These are phyloP conservation scores for Hyaena hyaena DNA, from an alignment of 2,113 vertebrate genomes.

Conservation along the genomic window DNA sequence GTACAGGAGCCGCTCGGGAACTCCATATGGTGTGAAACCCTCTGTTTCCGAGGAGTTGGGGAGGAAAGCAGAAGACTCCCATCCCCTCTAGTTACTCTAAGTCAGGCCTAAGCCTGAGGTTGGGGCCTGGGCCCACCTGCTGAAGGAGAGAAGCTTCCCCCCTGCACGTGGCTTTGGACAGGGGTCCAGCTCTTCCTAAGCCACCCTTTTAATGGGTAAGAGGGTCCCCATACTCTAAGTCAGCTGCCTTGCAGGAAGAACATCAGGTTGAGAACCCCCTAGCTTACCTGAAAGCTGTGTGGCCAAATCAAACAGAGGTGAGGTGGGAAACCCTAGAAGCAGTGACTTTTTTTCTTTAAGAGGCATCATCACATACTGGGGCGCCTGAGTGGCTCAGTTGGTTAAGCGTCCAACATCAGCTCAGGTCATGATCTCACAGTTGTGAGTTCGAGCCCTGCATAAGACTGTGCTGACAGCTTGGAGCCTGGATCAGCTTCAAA, in stretches of 20 bases:
- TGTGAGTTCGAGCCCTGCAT: no score
- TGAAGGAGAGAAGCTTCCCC: background rate
- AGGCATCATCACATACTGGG: fast-evolving
- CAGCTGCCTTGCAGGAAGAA: background rate
- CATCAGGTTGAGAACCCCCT: background rate
- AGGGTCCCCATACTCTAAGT: background rate
- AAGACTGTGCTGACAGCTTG: no score
- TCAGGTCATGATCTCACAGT: no score
- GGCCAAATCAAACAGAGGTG: background rate
- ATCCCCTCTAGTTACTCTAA: background rate
- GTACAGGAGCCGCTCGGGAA: background rate
- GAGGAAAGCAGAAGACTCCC: background rate
- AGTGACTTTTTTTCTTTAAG: background rate
- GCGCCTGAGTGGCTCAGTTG: no score
- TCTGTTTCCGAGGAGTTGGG: background rate
- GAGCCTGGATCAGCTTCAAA: no score
- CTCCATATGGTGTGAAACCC: background rate
- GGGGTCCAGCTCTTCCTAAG: background rate
- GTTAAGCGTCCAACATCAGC: no score
- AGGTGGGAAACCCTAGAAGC: background rate
- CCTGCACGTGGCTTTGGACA: background rate
- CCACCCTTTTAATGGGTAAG: background rate
- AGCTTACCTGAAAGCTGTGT: background rate
- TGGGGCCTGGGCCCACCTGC: background rate
- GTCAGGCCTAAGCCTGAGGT: background rate